Conservation (phyloP, 2,888 invertebrate species). For the Drosophila lacicola region DNA sequence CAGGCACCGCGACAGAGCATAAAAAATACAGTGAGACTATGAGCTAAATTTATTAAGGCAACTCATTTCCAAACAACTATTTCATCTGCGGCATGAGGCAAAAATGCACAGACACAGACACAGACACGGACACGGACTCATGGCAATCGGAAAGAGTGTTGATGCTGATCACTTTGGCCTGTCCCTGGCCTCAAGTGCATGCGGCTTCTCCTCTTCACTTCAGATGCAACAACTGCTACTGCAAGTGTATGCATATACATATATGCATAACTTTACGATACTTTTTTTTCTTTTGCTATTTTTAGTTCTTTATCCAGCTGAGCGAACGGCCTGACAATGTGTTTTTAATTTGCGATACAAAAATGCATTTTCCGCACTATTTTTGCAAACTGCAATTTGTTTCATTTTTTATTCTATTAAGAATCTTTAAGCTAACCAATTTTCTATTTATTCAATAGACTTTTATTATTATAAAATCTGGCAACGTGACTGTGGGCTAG, state of each 20-base stretch:
- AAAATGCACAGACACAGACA: slow-evolving; percentile 38
- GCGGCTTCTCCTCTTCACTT: slow-evolving; percentile 13
- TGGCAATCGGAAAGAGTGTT: slow-evolving; percentile 50
- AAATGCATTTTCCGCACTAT: slow-evolving; percentile 63
- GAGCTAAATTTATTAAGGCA: slow-evolving; percentile 76
- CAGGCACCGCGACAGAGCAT: slow-evolving; percentile 36
- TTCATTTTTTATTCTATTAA: slow-evolving; percentile 5
- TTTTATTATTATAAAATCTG: slow-evolving; percentile 7
- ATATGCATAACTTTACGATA: slow-evolving; percentile 28
- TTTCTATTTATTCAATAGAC: not conserved
- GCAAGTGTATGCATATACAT: slow-evolving; percentile 8
- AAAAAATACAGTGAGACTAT: slow-evolving; percentile 59
- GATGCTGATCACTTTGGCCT: slow-evolving; percentile 66
- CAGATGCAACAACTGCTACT: slow-evolving; percentile 21
- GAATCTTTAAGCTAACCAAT: not conserved
- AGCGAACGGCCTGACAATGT: slow-evolving; percentile 81
- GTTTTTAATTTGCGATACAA: slow-evolving; percentile 84
- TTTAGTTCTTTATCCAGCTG: slow-evolving; percentile 63
- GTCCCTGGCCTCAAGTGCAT: slow-evolving; percentile 62
- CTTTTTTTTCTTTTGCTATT: slow-evolving; percentile 51
- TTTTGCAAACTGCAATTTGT: slow-evolving; percentile 36
- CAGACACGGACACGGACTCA: slow-evolving; percentile 26
- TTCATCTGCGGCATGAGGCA: slow-evolving; percentile 59
- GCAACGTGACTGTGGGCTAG: not conserved
- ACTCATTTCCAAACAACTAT: slow-evolving; percentile 67